Evolutionary conservation across 2,888 invertebrate genomes (phyloP).

Genomic region (Drosophila suboccidentalis): DNA sequence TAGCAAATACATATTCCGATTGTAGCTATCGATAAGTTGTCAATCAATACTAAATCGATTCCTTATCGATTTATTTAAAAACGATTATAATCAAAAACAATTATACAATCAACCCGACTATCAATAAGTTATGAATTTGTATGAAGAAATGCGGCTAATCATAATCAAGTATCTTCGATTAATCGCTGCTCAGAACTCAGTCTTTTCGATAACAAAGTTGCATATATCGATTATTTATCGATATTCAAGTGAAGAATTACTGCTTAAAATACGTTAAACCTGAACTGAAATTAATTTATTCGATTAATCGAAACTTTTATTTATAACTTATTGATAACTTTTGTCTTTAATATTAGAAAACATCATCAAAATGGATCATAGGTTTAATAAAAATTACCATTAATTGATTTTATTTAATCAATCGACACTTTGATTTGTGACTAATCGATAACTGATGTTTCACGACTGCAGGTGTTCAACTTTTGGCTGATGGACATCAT

Average conservation of each 20-base stretch:
- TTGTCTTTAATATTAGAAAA: too few species aligned
- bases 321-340: too few species aligned
- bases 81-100: too few species aligned
- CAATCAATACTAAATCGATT: too few species aligned
- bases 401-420: neutral
- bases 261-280: neutral
- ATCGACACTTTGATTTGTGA: neutral
- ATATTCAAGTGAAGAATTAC: neutral
- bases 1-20: constrained; percentile 41
- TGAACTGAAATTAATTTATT: too few species aligned
- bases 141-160: too few species aligned
- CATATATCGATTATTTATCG: neutral
- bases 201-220: neutral
- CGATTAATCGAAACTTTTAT: too few species aligned
- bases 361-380: too few species aligned
- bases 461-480: constrained; percentile 67
- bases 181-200: too few species aligned
- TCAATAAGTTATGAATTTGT: neutral
- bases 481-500: constrained; percentile 79
- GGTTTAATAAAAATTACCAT: neutral
- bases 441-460: constrained; percentile 5
- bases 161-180: too few species aligned
- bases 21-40: neutral
- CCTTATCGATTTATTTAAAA: too few species aligned
- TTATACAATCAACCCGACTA: neutral